Evolutionary conservation across 2,797 vertebrate species (phyloP), one percentile per base, ranked within the genome.

Genomic region (Cirrhinus molitorella): DNA sequence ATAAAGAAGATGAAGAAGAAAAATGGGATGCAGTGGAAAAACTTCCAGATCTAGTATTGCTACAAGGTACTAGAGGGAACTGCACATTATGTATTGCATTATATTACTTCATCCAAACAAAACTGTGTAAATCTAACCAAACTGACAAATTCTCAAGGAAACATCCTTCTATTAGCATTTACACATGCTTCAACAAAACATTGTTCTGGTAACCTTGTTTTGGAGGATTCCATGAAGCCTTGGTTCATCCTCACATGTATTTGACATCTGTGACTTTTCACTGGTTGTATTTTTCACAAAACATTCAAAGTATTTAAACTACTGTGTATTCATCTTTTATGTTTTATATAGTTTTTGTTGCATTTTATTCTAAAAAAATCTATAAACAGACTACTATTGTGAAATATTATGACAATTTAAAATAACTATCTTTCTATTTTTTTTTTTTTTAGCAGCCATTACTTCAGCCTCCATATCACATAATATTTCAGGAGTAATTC

Each of bases 1-100:
- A 83, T n/a, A 31, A 65, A 74, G 28, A 23, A n/a, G 17, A 49
- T 31, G 12, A 43, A 40, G 51, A 57, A 51, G 51, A 74, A 66
- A 13, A 81, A 49, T 66, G 47, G 16, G 34, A 74, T 25, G 59
- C 16, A 28, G 59, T 75, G 80, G 23, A 66, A 16, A 51, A 55
- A 28, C 8, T n/a, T 47, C 16, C 7, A 68, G 45, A 28, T 47
- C 16, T 14, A 57, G 17, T 70, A 25, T 45, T 16, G 6, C 49
- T 34, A 59, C 53, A 55, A 23, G 23, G 40, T 47, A 45, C 3
- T 16, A 25, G 2, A 47, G 67, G 23, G 43, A 47, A 47, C 8
- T 17, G 23, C 68, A 47, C n/a, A 28, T 47, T 17, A 25, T 70
- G n/a, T 70, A 40, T 25, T 72, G 2, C 34, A 8, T 34, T 53